Evolutionary conservation across 2,113 vertebrate genomes (phyloP).

Genomic region (Prionailurus bengalensis): DNA sequence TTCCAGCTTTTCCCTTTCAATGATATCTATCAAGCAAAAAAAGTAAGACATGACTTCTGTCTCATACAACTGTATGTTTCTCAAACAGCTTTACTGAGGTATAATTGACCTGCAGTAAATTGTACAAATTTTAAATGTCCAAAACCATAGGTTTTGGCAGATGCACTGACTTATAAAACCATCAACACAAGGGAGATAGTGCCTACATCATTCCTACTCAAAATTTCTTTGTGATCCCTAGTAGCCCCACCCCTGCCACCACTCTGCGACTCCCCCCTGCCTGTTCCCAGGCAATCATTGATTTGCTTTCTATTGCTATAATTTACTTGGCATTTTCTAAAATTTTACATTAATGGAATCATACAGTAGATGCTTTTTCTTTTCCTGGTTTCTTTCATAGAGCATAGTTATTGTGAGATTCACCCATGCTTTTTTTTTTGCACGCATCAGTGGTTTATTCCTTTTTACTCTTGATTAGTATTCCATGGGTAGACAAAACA

Average conservation of each 20-base stretch:
- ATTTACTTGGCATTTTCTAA: background rate
- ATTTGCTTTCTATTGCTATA: background rate
- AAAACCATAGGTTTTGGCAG: background rate
- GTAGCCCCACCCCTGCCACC: background rate
- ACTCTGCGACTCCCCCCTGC: background rate
- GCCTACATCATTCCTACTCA: background rate
- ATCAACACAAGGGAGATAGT: background rate
- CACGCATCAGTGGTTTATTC: background rate
- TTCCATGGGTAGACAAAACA: background rate
- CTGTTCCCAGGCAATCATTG: background rate
- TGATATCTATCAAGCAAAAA: background rate
- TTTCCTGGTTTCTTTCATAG: background rate
- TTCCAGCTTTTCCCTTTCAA: background rate
- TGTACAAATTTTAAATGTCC: background rate
- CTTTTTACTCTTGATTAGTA: background rate
- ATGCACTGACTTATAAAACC: background rate
- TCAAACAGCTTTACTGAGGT: background rate
- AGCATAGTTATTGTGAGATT: background rate
- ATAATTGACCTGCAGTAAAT: conserved; percentile 23
- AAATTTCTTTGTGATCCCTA: background rate
- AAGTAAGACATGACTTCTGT: conserved; percentile 26
- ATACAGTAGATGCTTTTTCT: background rate
- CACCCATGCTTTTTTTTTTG: background rate
- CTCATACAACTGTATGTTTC: background rate
- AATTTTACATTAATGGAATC: background rate